These are phyloP conservation scores for Caenorhabditis panamensis DNA, from an alignment of 2,888 invertebrate species.

Conservation along the genomic window DNA sequence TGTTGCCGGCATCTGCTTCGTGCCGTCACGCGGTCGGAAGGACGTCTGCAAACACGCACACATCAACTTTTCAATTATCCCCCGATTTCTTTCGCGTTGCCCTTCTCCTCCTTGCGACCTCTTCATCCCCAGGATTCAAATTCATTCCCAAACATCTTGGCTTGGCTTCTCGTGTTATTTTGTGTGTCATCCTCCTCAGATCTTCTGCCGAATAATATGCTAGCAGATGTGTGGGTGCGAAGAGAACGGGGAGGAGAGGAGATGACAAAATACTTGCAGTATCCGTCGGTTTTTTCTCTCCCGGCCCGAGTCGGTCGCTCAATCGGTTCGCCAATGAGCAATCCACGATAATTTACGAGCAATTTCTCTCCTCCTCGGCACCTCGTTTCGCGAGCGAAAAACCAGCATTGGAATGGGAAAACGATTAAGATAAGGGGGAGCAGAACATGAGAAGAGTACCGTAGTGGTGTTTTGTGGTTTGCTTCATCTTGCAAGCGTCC, in stretches of 20 bases:
- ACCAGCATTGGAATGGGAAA: constrained; percentile 12
- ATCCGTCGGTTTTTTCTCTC: constrained; percentile 9
- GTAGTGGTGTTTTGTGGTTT: not conserved
- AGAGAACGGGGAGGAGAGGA: not conserved
- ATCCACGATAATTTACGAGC: constrained; percentile 33
- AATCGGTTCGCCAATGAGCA: constrained; percentile 25
- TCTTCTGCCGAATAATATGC: not conserved
- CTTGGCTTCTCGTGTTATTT: constrained; percentile 9
- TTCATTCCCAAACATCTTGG: constrained; percentile 14
- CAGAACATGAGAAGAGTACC: too few relatives aligned
- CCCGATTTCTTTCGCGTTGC: constrained; percentile 3
- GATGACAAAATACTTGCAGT: constrained; percentile 25
- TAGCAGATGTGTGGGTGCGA: constrained; percentile 44
- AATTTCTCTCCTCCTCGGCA: constrained; percentile 10
- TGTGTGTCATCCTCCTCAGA: constrained; percentile 1
- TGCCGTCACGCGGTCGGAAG: constrained; percentile 22
- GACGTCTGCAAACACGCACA: constrained; percentile 47
- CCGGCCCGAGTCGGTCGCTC: not conserved
- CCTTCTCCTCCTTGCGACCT: constrained; percentile 1
- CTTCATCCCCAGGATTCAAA: not conserved
- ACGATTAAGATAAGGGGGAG: constrained; percentile 39
- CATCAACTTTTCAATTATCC: constrained; percentile 59
- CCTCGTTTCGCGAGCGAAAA: not conserved
- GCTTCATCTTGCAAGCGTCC: constrained; percentile 2
- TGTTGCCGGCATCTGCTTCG: constrained; percentile 30